Percentiles rank a stretch among this genome's conserved stretches.
Evolutionary conservation across 2,113 vertebrate genomes (phyloP).

Genomic region (Ibidorhyncha struthersii): DNA sequence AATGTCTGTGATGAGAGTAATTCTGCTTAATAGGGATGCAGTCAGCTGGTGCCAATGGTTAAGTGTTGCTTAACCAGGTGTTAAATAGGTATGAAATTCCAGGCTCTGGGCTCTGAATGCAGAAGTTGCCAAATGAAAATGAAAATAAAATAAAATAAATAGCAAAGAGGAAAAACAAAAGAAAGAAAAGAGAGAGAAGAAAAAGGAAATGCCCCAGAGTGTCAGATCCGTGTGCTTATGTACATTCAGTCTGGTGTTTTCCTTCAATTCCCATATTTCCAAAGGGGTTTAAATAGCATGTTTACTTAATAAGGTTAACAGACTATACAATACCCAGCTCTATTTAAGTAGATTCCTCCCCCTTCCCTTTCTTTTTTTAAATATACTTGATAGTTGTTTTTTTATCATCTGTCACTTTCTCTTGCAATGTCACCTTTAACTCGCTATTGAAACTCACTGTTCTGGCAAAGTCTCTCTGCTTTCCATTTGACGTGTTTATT

Average conservation of each 20-base stretch:
- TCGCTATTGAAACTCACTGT: not conserved
- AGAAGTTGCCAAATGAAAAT: slow-evolving; percentile 63
- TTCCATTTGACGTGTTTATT: not conserved
- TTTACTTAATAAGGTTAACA: slow-evolving; percentile 38
- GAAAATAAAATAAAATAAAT: slow-evolving; percentile 66
- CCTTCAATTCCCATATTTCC: not conserved
- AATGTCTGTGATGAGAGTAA: slow-evolving; percentile 65
- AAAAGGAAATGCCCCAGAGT: not conserved
- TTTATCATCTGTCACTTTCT: slow-evolving; percentile 25
- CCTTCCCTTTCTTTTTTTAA: not conserved
- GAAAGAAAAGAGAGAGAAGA: not conserved
- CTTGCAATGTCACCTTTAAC: slow-evolving; percentile 53
- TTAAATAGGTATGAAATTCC: slow-evolving; percentile 71
- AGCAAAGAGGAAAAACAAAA: not conserved
- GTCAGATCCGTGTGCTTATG: not conserved
- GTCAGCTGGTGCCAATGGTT: slow-evolving; percentile 68
- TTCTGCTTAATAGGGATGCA: slow-evolving; percentile 68
- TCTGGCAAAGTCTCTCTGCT: not conserved
- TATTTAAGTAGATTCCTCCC: not conserved
- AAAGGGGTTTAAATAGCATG: not conserved
- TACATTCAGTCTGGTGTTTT: not conserved
- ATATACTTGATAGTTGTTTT: not conserved
- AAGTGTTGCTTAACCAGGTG: slow-evolving; percentile 70
- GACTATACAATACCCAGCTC: not conserved
- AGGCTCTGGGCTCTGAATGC: slow-evolving; percentile 52